Percentiles rank a stretch among this genome's conserved stretches.
phyloP scores from a whole-genome alignment of 2,888 invertebrate genomes.

The Colostygia pectinataria region DNA sequence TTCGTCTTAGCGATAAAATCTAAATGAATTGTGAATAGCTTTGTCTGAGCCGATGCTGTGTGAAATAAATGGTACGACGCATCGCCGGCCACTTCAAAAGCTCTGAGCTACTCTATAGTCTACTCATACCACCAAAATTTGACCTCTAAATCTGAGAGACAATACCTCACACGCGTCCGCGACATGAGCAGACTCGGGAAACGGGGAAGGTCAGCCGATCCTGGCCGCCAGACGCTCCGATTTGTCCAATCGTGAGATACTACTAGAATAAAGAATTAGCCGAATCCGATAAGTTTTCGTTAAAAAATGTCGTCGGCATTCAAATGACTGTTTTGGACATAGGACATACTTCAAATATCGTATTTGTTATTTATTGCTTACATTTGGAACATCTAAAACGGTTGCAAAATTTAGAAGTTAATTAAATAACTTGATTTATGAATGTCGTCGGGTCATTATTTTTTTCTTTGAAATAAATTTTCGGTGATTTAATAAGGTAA shows the following conservation, averaged over 20 bases:
- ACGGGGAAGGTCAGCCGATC: slow-evolving; percentile 43
- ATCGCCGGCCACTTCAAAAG: slow-evolving; percentile 69
- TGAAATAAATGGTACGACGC: slow-evolving; percentile 67
- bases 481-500: slow-evolving; percentile 32
- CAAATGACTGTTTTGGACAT: slow-evolving; percentile 53
- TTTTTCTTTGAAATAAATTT: slow-evolving; percentile 35
- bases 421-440: slow-evolving; percentile 61
- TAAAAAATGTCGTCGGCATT: slow-evolving; percentile 70
- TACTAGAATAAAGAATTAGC: slow-evolving; percentile 61
- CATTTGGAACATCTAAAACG: slow-evolving; percentile 51
- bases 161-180: slow-evolving; percentile 31
- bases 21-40: slow-evolving; percentile 72
- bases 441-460: slow-evolving; percentile 38
- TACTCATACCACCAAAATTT: slow-evolving; percentile 37
- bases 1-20: slow-evolving; percentile 76
- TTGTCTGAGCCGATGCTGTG: slow-evolving; percentile 65
- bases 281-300: slow-evolving; percentile 56
- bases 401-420: slow-evolving; percentile 49
- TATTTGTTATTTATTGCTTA: slow-evolving; percentile 70
- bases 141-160: slow-evolving; percentile 34
- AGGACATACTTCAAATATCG: slow-evolving; percentile 69
- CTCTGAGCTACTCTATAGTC: slow-evolving; percentile 39
- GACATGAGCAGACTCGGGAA: slow-evolving; percentile 40
- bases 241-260: slow-evolving; percentile 58
- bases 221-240: slow-evolving; percentile 43